These are phyloP conservation scores for Caenorhabditis uteleia DNA, from an alignment of 2,888 invertebrate genomes.

Conservation along the genomic window DNA sequence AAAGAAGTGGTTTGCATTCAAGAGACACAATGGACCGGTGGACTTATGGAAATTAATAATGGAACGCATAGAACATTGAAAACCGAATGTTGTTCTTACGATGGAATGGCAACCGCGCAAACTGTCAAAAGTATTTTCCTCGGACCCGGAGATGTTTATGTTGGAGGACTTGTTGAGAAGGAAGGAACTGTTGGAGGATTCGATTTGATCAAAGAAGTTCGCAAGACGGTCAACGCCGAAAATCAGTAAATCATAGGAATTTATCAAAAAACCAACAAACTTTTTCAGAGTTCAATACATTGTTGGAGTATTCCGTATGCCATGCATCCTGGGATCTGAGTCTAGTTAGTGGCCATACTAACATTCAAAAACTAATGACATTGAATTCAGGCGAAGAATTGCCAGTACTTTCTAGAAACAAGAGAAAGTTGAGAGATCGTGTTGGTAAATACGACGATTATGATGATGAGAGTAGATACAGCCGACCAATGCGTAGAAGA, in stretches of 20 bases:
- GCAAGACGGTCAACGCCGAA: slow-evolving; percentile 58
- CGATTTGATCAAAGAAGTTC: slow-evolving; percentile 65
- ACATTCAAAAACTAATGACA: neutral
- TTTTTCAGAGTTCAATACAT: slow-evolving; percentile 60
- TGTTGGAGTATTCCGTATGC: slow-evolving; percentile 54
- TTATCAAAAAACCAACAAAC: neutral
- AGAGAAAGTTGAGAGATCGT: slow-evolving; percentile 29
- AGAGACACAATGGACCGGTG: slow-evolving; percentile 61
- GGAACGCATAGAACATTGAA: slow-evolving; percentile 64
- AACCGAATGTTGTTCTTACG: slow-evolving; percentile 62
- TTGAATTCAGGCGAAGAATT: slow-evolving; percentile 24
- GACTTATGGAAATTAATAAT: slow-evolving; percentile 61
- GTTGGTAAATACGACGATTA: slow-evolving; percentile 29
- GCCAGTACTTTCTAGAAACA: slow-evolving; percentile 36
- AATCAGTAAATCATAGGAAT: slow-evolving; percentile 33
- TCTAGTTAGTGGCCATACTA: slow-evolving; percentile 6
- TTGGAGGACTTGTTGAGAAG: slow-evolving; percentile 48
- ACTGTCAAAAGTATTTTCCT: slow-evolving; percentile 56
- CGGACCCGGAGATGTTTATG: slow-evolving; percentile 53
- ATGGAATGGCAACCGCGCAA: slow-evolving; percentile 46
- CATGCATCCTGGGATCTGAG: slow-evolving; percentile 26
- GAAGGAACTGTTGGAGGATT: slow-evolving; percentile 47
- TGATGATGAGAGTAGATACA: slow-evolving; percentile 27
- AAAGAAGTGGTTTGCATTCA: slow-evolving; percentile 55
- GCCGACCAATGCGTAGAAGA: slow-evolving; percentile 12